Evolutionary conservation across 2,888 invertebrate species (phyloP), one percentile per base, ranked within the genome.

Genomic region (Drosophila seclusa): DNA sequence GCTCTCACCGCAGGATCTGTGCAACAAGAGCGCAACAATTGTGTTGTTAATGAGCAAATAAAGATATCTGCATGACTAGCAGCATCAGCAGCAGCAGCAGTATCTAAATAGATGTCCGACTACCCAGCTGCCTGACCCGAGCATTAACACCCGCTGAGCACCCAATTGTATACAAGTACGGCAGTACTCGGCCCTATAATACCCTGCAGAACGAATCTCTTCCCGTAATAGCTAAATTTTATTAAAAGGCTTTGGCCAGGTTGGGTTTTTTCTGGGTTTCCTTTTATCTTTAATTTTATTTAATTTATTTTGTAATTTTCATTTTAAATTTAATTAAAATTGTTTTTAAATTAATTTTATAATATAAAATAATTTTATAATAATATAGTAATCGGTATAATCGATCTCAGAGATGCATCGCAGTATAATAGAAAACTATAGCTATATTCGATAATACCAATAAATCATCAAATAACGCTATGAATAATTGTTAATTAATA

Each of bases 41-140:
- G 89, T 76, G 65, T 73, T 82, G 84, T 85, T 90, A 91, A 91
- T 90, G 83, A 89, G 83, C 79, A 80, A 90, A 91, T 91, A 85
- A 91, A 89, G 91, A 91, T 87, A 83, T 90, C 82, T 74, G 54
- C 62, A 70, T 68, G 68, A 74, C 68, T 72, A 82, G 76, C 71
- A 62, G 42, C 70, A 55, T 57, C 68, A 75, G 38, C 58, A 53
- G 32, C 76, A 72, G 64, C 75, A 36, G 40, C 73, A 58, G 21
- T 69, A 64, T 55, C 78, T 78, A 81, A 87, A 84, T 83, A 82
- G 75, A 70, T 73, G 62, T 63, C 21, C 64, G 59, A 63, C 63
- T 59, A 64, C 59, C 72, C 79, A 75, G 82, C 79, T 82, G 79
- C 68, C 58, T 71, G 62, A 31, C 42, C 67, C 54, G 59, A 54